phyloP scores from a whole-genome alignment of 2,113 vertebrate genomes.

The Craseonycteris thonglongyai region DNA sequence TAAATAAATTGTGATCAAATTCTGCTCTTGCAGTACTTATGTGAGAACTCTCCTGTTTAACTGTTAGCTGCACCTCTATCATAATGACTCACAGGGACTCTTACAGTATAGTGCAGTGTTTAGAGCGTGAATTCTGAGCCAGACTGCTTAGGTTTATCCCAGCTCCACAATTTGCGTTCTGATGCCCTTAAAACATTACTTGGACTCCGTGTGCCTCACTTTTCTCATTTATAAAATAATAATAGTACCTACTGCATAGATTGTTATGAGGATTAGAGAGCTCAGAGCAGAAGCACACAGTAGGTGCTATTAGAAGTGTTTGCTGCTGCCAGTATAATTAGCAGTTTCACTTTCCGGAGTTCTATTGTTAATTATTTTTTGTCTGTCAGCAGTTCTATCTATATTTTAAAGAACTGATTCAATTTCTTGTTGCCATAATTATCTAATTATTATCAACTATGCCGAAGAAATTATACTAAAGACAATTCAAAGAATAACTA shows the following conservation, averaged over 20 bases:
- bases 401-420: neutral
- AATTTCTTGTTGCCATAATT: neutral
- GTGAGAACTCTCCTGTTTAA: neutral
- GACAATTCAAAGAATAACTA: neutral
- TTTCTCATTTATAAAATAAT: neutral
- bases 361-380: neutral
- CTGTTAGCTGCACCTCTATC: neutral
- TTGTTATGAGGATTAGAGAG: neutral
- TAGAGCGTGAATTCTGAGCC: neutral
- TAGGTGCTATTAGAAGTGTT: neutral
- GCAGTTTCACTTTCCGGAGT: neutral
- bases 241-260: neutral
- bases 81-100: neutral
- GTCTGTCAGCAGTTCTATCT: neutral
- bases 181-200: neutral
- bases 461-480: neutral
- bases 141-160: neutral
- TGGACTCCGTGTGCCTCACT: neutral
- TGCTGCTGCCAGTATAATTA: neutral
- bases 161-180: neutral
- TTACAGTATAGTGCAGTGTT: neutral
- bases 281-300: neutral
- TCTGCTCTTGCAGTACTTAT: neutral
- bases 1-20: constrained; percentile 17
- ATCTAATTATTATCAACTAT: neutral